Evolutionary conservation across 2,888 invertebrate species (phyloP).

Genomic region (Eueremaeus valkanovi): DNA sequence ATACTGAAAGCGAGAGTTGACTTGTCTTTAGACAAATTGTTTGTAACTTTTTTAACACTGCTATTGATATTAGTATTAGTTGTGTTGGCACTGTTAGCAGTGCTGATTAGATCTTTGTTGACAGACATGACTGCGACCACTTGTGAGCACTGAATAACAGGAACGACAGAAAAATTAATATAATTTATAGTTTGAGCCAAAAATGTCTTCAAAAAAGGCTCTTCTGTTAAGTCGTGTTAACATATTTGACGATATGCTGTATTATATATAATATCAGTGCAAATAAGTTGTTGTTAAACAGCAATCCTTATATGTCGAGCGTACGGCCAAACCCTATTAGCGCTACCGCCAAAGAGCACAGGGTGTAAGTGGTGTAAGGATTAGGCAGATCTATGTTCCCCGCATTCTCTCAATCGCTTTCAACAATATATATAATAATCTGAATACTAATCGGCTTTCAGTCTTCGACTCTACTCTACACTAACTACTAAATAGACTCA

Average conservation of each 20-base stretch:
- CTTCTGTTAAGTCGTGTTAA: constrained; percentile 9
- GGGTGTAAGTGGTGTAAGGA: constrained; percentile 10
- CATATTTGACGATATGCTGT: constrained; percentile 26
- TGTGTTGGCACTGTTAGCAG: background rate
- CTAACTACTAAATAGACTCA: constrained; percentile 31
- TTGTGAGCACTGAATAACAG: background rate
- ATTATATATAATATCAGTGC: constrained; percentile 11
- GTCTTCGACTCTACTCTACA: constrained; percentile 11
- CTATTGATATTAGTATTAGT: background rate
- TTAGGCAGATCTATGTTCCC: constrained; percentile 31
- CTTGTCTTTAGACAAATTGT: background rate
- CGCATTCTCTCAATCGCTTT: background rate
- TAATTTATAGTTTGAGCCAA: background rate
- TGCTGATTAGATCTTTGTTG: constrained; percentile 16
- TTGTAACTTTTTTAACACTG: background rate
- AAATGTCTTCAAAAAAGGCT: background rate
- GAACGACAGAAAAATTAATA: constrained; percentile 3
- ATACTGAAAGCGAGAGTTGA: constrained; percentile 29
- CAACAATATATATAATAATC: constrained; percentile 16
- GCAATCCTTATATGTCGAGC: background rate
- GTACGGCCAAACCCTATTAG: constrained; percentile 15
- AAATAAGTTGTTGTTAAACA: constrained; percentile 29
- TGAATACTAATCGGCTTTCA: constrained; percentile 26
- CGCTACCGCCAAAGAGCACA: constrained; percentile 28
- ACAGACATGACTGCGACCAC: constrained; percentile 20